Conservation (phyloP, 1,140 invertebrate species). For the Lutraria rhynchaena region DNA sequence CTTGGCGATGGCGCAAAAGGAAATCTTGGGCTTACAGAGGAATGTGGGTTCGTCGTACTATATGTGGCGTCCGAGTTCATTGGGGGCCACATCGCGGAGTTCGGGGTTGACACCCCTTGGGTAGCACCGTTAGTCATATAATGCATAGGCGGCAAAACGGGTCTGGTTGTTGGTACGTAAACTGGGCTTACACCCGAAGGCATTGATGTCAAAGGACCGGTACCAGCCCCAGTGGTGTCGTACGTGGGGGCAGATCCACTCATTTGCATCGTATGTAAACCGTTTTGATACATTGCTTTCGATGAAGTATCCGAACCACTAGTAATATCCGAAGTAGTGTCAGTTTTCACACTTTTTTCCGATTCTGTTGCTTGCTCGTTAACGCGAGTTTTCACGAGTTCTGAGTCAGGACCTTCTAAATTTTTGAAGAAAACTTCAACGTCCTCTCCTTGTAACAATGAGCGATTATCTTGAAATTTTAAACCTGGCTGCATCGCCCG, state of each 20-base stretch:
- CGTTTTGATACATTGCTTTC: conserved; percentile 72
- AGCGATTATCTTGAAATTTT: conserved; percentile 71
- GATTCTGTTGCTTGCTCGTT: conserved; percentile 3
- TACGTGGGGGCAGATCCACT: conserved; percentile 63
- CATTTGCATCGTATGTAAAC: conserved; percentile 70
- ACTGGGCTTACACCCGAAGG: conserved; percentile 75
- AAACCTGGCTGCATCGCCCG: conserved; percentile 69
- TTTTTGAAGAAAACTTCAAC: conserved; percentile 77
- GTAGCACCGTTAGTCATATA: conserved; percentile 71
- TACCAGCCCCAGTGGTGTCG: conserved; percentile 66
- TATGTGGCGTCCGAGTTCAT: conserved; percentile 63
- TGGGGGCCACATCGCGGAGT: conserved; percentile 70
- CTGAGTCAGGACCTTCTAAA: conserved; percentile 68
- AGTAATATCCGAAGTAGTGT: conserved; percentile 50
- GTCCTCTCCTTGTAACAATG: conserved; percentile 73
- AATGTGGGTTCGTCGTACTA: conserved; percentile 65
- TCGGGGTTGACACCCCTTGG: conserved; percentile 64
- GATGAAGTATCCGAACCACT: conserved; percentile 19
- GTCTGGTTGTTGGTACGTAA: conserved; percentile 78
- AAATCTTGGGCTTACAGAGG: conserved; percentile 69
- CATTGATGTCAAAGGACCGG: conserved; percentile 67
- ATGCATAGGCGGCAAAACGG: conserved; percentile 76
- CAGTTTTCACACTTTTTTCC: conserved; percentile 23
- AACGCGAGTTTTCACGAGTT: not conserved
- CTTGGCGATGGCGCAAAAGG: conserved; percentile 68